Evolutionary conservation across 2,888 invertebrate species (phyloP).

Genomic region (Sarcophaga carnaria): DNA sequence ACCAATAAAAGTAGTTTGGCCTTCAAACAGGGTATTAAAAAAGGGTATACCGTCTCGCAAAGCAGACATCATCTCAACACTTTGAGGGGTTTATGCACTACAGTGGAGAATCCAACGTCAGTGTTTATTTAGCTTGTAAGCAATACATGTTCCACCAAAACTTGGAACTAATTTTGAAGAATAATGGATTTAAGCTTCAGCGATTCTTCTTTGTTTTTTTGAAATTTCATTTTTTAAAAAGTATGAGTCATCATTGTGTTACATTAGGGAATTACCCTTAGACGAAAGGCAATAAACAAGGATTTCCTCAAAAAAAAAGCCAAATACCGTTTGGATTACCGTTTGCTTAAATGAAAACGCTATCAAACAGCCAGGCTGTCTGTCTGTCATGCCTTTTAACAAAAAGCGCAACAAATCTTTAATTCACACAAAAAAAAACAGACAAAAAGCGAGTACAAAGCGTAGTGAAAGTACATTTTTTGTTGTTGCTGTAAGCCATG

Average conservation of each 20-base stretch:
- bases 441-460: background rate
- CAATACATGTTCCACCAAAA: slow-evolving; percentile 38
- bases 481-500: slow-evolving; percentile 18
- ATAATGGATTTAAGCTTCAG: slow-evolving; percentile 69
- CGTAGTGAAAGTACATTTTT: background rate
- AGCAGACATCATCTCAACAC: background rate
- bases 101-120: slow-evolving; percentile 42
- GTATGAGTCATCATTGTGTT: slow-evolving; percentile 56
- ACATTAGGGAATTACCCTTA: slow-evolving; percentile 57
- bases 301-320: slow-evolving; percentile 58
- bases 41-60: slow-evolving; percentile 2
- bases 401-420: slow-evolving; percentile 69
- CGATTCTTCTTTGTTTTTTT: slow-evolving; percentile 37
- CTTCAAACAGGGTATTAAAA: slow-evolving; percentile 41
- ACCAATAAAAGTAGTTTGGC: slow-evolving; percentile 69
- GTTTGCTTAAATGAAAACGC: slow-evolving; percentile 46
- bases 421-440: background rate
- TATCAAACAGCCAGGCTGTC: background rate
- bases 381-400: slow-evolving; percentile 9
- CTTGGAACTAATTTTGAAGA: slow-evolving; percentile 59
- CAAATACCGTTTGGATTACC: slow-evolving; percentile 48
- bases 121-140: slow-evolving; percentile 23
- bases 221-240: slow-evolving; percentile 40
- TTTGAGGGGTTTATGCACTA: slow-evolving; percentile 14
- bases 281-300: slow-evolving; percentile 62